These are phyloP conservation scores for Caenorhabditis tropicalis DNA, from an alignment of 1,140 invertebrate genomes.

Conservation along the genomic window DNA sequence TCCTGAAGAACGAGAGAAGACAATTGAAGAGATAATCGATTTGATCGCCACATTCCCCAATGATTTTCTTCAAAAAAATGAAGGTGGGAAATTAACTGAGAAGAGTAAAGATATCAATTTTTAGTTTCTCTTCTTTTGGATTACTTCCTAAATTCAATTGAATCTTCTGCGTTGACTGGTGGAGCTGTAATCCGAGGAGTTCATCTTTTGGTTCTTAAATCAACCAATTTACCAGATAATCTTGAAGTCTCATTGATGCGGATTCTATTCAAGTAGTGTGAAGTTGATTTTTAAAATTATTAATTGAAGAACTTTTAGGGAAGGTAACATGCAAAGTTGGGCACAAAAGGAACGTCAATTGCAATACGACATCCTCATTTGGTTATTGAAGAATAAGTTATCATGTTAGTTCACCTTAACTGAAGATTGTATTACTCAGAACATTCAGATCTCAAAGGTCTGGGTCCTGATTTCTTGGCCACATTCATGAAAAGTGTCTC, in stretches of 20 bases:
- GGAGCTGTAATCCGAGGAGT: slow-evolving; percentile 34
- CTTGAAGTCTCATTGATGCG: neutral
- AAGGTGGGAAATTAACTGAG: neutral
- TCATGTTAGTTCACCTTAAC: neutral
- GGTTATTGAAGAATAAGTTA: slow-evolving; percentile 47
- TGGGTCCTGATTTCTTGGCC: slow-evolving; percentile 23
- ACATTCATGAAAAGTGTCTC: slow-evolving; percentile 56
- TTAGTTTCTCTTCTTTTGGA: slow-evolving; percentile 25
- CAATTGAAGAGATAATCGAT: slow-evolving; percentile 10
- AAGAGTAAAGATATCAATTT: neutral
- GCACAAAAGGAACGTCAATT: slow-evolving; percentile 32
- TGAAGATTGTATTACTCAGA: neutral
- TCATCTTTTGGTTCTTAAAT: slow-evolving; percentile 32
- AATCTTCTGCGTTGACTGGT: slow-evolving; percentile 26
- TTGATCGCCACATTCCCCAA: slow-evolving; percentile 3
- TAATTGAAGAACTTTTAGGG: neutral
- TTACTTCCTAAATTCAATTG: slow-evolving; percentile 23
- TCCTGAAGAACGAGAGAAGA: slow-evolving; percentile 26
- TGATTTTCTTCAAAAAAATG: slow-evolving; percentile 18
- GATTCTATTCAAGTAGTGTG: slow-evolving; percentile 5
- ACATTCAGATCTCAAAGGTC: neutral
- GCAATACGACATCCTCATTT: slow-evolving; percentile 44
- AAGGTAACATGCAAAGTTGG: slow-evolving; percentile 49
- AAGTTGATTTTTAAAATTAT: too few relatives aligned
- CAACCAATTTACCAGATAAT: slow-evolving; percentile 14